phyloP scores from a whole-genome alignment of 2,113 vertebrate species.

The Heterochromis multidens region DNA sequence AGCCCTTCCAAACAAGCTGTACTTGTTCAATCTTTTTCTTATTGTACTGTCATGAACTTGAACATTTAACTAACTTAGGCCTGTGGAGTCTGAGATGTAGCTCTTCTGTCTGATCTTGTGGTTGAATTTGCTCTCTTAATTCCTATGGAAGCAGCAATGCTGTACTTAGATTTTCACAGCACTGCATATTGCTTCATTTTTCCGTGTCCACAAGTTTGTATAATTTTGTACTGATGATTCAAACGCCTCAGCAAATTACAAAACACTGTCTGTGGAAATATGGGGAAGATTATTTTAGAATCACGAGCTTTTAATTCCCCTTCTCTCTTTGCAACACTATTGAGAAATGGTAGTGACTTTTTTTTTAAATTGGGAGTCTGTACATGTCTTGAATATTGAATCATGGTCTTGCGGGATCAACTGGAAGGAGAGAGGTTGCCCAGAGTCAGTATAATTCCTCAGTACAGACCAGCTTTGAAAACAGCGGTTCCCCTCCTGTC shows the following conservation, averaged over 20 bases:
- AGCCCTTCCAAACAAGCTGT: neutral
- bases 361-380: neutral
- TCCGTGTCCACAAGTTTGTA: no score
- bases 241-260: neutral
- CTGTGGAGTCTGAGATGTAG: neutral
- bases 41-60: accelerated
- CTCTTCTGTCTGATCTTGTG: neutral
- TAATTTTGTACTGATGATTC: neutral
- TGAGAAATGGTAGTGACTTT: neutral
- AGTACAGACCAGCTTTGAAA: neutral
- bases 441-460: neutral
- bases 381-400: neutral
- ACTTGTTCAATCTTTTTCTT: neutral
- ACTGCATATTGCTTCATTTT: no score
- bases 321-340: neutral
- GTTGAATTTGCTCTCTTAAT: neutral
- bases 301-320: neutral
- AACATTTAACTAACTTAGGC: neutral
- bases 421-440: neutral
- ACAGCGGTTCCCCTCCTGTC: no score
- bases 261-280: neutral
- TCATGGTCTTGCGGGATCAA: neutral
- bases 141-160: neutral
- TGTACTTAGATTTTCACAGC: neutral
- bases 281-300: neutral